A percentile compares a stretch with the other conserved stretches of the same genome.
phyloP scores from a whole-genome alignment of 2,113 vertebrate genomes.

The Nannospalax galili region DNA sequence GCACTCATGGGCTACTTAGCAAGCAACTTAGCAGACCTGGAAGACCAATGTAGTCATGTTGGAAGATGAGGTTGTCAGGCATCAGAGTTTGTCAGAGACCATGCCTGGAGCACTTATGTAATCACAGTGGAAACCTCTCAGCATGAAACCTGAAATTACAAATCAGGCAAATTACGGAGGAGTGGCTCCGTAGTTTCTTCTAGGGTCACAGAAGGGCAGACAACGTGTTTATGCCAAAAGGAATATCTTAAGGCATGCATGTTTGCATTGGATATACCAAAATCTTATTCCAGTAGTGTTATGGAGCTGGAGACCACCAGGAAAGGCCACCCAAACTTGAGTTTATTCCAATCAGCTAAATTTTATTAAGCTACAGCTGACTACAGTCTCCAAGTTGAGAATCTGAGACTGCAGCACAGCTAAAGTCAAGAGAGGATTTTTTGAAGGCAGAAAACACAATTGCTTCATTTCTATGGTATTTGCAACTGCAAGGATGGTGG shows the following conservation, averaged over 20 bases:
- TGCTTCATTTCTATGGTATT: no score
- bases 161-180: constrained; percentile 33
- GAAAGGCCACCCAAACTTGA: no score
- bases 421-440: no score
- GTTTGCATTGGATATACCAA: neutral
- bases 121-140: neutral
- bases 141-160: constrained; percentile 59
- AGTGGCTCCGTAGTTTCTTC: constrained; percentile 16
- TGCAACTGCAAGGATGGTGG: no score
- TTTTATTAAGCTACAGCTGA: no score
- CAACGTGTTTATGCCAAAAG: neutral
- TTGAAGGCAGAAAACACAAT: no score
- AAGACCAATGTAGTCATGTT: neutral
- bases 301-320: no score
- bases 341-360: no score
- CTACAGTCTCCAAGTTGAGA: no score
- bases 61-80: neutral
- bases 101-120: neutral
- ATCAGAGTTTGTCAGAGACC: neutral
- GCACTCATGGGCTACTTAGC: neutral
- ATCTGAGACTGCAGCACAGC: no score
- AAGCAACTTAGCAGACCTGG: neutral
- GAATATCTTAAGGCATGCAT: neutral
- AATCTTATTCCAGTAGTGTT: neutral
- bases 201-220: neutral